Evolutionary conservation across 2,113 vertebrate species (phyloP).

Genomic region (Passerina amoena): DNA sequence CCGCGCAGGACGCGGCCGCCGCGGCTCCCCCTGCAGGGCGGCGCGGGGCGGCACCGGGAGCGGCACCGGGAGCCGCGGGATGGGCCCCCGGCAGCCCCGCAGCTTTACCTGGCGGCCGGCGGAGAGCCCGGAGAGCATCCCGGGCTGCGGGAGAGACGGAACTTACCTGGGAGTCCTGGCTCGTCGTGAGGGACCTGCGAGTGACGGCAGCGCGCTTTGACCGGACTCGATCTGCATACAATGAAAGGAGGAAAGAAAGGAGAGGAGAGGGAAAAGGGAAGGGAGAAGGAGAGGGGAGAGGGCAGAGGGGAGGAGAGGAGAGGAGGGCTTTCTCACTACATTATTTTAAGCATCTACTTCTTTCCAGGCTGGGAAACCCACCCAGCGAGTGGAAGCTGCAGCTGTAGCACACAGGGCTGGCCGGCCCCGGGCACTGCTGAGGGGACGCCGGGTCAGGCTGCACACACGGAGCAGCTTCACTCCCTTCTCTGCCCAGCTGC

Average conservation of each 20-base stretch:
- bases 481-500: background rate
- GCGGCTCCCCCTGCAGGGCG: background rate
- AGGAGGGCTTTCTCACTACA: background rate
- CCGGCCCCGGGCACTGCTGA: fast-evolving
- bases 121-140: background rate
- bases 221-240: background rate
- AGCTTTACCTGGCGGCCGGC: background rate
- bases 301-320: background rate
- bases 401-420: background rate
- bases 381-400: background rate
- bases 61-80: background rate
- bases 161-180: background rate
- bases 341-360: background rate
- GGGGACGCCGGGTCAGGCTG: fast-evolving
- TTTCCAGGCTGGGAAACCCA: background rate
- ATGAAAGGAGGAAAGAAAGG: background rate
- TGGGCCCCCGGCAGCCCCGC: background rate
- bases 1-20: background rate
- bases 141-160: background rate
- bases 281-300: background rate
- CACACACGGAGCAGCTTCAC: background rate
- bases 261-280: background rate
- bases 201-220: background rate
- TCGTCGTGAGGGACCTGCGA: background rate
- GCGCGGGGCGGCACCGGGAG: too few species aligned